Evolutionary conservation across 2,797 vertebrate species (phyloP), one percentile per base, ranked within the genome.

Genomic region (Allobates femoralis): DNA sequence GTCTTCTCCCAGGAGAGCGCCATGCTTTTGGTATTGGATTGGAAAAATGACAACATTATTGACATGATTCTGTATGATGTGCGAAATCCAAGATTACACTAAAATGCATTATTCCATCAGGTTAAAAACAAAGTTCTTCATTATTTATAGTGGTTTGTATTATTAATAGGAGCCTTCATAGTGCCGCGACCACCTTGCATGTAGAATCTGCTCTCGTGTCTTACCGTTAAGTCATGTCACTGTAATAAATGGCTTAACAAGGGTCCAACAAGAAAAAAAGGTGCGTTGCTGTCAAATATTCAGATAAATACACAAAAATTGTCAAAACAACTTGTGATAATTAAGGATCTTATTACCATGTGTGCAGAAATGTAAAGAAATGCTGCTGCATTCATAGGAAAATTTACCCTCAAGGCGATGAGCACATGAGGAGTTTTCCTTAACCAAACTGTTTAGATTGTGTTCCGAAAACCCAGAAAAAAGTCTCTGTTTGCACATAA

Each of bases 41-140:
- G 51, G 71, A 88, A 53, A 85, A 79, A 85, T 86, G 37, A 86
- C 67, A 80, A 66, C 5, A 30, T 62, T 86, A 81, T 80, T 87
- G 86, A 87, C 81, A 84, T 46, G 66, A 30, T 67, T 55, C n/a
- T 28, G 73, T 69, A 28, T 88, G 87, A 81, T 88, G 80, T 69
- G 58, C 34, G 37, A 80, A 87, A 79, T 75, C 75, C 56, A 46
- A 67, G 60, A 84, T 80, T 66, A 85, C 6, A 81, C 77, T 67
- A 62, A 80, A 79, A 53, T 11, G 16, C 30, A 37, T 37, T 53
- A 11, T 79, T n/a, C 34, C 21, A 64, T 75, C 51, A 41, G 46
- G 67, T 79, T 73, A 34, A 84, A 87, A 86, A 86, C 2, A 1
- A 15, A 32, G 15, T 71, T 83, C 83, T 85, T 79, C 53, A 79